Base-by-base conservation (phyloP, 2,888 invertebrate genomes). In the Metellina segmentata region DNA sequence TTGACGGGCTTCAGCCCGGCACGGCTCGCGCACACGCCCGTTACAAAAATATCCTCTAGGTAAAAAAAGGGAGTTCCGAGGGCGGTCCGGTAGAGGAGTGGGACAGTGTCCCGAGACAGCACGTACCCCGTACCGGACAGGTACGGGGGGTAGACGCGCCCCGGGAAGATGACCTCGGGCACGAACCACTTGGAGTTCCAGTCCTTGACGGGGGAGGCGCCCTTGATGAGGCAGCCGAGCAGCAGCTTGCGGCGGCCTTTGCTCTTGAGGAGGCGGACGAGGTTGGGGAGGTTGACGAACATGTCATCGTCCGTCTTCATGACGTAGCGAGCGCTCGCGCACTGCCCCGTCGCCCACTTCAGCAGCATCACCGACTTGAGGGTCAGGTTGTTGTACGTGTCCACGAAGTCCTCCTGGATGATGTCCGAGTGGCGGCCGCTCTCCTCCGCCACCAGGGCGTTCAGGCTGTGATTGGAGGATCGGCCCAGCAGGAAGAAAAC, bases 341-440 rank as follows among this genome's bases (percentile, higher is more conserved):
- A 93, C 61, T 81, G 72, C 11, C 85, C 70, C 11, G 96, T 96
- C 48, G 97, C 96, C 97, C 97, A 97, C 94, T 98, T 98, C 90
- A 98, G 94, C 96, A 98, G 96, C 96, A 97, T 97, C 13, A 97
- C 96, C 78, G 97, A 97, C 94, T 98, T 98, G 51, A 98, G 94
- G 0, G 98, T 98, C 93, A 98, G 95, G 96, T 98, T 98, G 94
- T 98, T 97, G 94, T 98, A 98, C 0, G 97, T 96, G 94, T 98
- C 98, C 71, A 97, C 95, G 94, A 98, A 98, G 75, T 96, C 96
- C 94, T 98, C 98, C 95, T 98, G 97, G 85, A 98, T 97, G 13
- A 98, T 96, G 94, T 98, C 98, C 34, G 96, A 96, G 94, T 96
- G 96, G 85, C 95, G 95, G 2, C 96, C 95, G 48, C 96, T 96